Percentiles rank a stretch among this genome's conserved stretches.
These are phyloP conservation scores for Venturia canescens DNA, from an alignment of 1,140 invertebrate genomes.

Conservation along the genomic window DNA sequence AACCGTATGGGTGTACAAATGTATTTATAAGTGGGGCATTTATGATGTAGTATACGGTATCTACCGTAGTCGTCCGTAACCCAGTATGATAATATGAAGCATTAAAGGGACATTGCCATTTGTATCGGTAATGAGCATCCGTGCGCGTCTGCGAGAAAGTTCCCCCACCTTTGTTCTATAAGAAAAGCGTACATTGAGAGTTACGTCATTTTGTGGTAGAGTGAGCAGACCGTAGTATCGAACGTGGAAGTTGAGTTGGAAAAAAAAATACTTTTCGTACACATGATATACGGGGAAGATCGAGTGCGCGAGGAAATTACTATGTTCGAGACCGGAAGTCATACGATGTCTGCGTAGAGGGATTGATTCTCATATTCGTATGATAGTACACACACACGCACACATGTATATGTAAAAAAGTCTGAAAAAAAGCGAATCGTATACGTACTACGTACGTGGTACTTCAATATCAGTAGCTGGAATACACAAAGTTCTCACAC, in stretches of 20 bases:
- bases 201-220: conserved; percentile 44
- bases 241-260: neutral
- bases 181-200: neutral
- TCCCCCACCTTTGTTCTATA: neutral
- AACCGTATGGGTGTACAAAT: neutral
- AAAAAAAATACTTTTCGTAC: neutral
- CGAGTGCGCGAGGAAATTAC: neutral
- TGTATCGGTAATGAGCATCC: conserved; percentile 41
- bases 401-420: too few species aligned
- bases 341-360: neutral
- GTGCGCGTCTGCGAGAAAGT: conserved; percentile 38
- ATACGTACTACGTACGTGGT: conserved; percentile 31
- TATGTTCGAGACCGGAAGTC: conserved; percentile 30
- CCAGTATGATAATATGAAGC: conserved; percentile 37
- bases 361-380: neutral
- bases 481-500: neutral
- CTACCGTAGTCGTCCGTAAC: conserved; percentile 14
- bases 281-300: conserved; percentile 5
- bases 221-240: conserved; percentile 31
- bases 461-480: conserved; percentile 37
- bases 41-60: conserved; percentile 7
- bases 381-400: neutral
- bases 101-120: conserved; percentile 47
- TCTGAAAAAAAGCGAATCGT: neutral
- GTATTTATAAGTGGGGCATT: neutral